Evolutionary conservation across 2,888 invertebrate genomes (phyloP).

Genomic region (Drosophila bunnanda): DNA sequence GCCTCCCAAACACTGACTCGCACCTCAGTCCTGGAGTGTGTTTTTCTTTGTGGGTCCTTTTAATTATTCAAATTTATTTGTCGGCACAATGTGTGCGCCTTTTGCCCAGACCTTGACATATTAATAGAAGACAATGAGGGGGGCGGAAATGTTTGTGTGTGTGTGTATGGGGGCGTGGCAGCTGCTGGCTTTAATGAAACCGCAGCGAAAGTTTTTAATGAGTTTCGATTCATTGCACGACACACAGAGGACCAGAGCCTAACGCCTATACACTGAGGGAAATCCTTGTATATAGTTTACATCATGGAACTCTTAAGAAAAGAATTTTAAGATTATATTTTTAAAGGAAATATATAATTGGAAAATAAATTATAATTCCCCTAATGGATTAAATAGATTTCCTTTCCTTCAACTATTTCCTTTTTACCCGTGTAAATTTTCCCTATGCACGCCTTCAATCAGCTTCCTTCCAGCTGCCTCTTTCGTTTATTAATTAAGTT

Average conservation of each 20-base stretch:
- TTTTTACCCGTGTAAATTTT: neutral
- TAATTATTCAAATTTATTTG: constrained; percentile 80
- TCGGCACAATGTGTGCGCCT: constrained; percentile 60
- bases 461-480: constrained; percentile 37
- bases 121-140: constrained; percentile 45
- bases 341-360: too few relatives aligned
- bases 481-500: constrained; percentile 74
- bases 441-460: constrained; percentile 47
- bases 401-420: too few relatives aligned
- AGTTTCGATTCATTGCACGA: constrained; percentile 79
- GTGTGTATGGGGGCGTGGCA: constrained; percentile 22
- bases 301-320: too few relatives aligned
- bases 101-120: constrained; percentile 40
- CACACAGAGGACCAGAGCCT: constrained; percentile 36
- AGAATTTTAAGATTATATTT: too few relatives aligned
- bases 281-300: neutral
- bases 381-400: too few relatives aligned
- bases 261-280: neutral
- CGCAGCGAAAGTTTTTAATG: constrained; percentile 78
- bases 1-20: constrained; percentile 3
- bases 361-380: too few relatives aligned
- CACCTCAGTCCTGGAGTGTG: constrained; percentile 9
- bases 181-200: constrained; percentile 56
- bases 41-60: constrained; percentile 61
- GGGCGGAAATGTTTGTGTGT: constrained; percentile 3